These are phyloP conservation scores for Elephas maximus DNA, from an alignment of 2,113 vertebrate genomes.

Conservation along the genomic window DNA sequence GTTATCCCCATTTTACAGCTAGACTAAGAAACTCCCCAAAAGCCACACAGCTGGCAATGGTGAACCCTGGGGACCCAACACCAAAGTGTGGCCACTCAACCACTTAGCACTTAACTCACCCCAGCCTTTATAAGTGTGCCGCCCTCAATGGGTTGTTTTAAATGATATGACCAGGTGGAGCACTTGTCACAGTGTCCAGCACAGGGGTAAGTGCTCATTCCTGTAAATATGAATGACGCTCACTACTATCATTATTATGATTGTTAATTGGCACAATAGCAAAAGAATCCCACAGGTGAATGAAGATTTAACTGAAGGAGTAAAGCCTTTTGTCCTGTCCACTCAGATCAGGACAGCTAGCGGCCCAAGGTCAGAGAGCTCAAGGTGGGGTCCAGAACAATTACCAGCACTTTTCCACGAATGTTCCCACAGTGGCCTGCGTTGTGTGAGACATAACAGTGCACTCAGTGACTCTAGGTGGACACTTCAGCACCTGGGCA, in stretches of 20 bases:
- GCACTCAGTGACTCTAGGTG: not conserved
- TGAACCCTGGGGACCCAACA: not conserved
- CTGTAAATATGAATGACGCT: no score
- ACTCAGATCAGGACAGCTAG: not conserved
- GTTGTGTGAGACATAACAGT: not conserved
- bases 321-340: not conserved
- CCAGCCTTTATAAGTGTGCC: not conserved
- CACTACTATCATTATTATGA: not conserved
- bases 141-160: not conserved
- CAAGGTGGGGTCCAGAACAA: not conserved
- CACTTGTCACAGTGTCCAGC: not conserved
- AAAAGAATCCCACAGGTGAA: not conserved
- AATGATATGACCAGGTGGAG: not conserved
- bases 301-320: not conserved
- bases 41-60: not conserved
- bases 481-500: fast-evolving
- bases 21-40: not conserved
- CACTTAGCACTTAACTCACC: no score
- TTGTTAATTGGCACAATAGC: not conserved
- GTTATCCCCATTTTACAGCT: not conserved
- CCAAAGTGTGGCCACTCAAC: fast-evolving
- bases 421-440: no score
- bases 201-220: not conserved
- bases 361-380: not conserved
- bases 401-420: not conserved